Evolutionary conservation across 2,797 vertebrate species (phyloP).

Genomic region (Hirundo rustica): DNA sequence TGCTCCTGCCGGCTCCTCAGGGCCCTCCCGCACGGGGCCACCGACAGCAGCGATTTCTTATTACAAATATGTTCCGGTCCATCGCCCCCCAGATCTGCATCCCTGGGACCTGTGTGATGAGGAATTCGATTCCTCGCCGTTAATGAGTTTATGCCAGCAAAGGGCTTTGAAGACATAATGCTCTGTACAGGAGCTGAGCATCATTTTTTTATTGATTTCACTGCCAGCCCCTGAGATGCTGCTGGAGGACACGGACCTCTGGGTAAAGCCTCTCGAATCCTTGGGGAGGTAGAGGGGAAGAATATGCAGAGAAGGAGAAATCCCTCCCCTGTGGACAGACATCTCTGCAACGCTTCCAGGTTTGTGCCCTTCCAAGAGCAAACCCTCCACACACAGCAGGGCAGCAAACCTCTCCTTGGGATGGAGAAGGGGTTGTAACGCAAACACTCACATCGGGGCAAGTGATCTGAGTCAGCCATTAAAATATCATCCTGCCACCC

Average conservation of each 20-base stretch:
- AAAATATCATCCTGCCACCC: neutral
- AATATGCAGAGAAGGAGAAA: neutral
- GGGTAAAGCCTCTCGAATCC: neutral
- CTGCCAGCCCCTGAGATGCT: neutral
- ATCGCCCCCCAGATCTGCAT: slow-evolving; percentile 27
- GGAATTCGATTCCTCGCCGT: neutral
- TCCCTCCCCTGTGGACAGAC: neutral
- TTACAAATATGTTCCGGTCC: slow-evolving; percentile 36
- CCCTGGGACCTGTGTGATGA: neutral
- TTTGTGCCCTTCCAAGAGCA: neutral
- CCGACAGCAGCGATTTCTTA: slow-evolving; percentile 15
- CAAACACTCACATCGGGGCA: neutral
- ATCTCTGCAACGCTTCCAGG: neutral
- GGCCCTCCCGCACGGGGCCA: neutral
- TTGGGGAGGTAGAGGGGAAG: neutral
- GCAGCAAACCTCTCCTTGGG: neutral
- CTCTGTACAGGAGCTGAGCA: neutral
- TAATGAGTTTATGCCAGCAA: slow-evolving; percentile 28
- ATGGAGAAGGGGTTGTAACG: neutral
- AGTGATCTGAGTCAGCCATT: neutral
- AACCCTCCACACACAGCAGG: fast-evolving
- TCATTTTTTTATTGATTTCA: slow-evolving; percentile 24
- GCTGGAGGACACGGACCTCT: neutral
- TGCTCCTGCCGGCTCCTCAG: neutral
- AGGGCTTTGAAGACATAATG: neutral